Percentiles rank a stretch among this genome's conserved stretches.
Evolutionary conservation across 2,113 vertebrate genomes (phyloP).

Genomic region (Barnardius zonarius): DNA sequence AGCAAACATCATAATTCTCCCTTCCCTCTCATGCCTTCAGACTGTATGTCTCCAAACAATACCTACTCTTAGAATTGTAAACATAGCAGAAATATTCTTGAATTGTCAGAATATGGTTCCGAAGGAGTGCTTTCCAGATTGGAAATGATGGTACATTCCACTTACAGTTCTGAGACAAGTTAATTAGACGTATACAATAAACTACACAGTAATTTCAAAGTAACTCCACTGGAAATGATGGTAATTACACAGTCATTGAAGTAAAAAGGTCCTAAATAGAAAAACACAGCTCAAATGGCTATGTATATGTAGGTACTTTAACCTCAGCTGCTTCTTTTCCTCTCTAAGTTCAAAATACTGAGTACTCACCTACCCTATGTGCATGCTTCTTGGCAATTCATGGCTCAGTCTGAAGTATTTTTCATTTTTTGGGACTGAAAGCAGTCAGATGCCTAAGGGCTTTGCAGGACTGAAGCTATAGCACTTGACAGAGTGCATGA

Average conservation of each 20-base stretch:
- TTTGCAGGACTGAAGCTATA: background rate
- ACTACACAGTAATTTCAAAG: conserved; percentile 56
- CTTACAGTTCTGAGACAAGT: conserved; percentile 61
- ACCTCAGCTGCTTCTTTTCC: background rate
- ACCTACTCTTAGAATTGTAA: background rate
- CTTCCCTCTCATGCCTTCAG: background rate
- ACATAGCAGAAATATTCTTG: conserved; percentile 9
- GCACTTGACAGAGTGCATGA: background rate
- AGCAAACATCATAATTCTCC: background rate
- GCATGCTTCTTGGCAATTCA: background rate
- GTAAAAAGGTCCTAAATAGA: conserved; percentile 45
- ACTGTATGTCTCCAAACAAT: background rate
- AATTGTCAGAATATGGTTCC: background rate
- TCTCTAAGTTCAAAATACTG: background rate
- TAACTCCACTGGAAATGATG: conserved; percentile 44
- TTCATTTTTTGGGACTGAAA: background rate
- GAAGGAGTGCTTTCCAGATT: conserved; percentile 10
- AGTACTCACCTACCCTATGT: background rate
- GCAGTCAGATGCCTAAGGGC: background rate
- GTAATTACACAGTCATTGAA: conserved; percentile 49
- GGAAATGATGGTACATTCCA: conserved; percentile 61
- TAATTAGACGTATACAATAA: conserved; percentile 72
- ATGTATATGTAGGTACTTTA: background rate
- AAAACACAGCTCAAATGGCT: background rate
- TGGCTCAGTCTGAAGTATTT: background rate